Evolutionary conservation across 2,113 vertebrate species (phyloP).

Genomic region (Eulemur rufifrons): DNA sequence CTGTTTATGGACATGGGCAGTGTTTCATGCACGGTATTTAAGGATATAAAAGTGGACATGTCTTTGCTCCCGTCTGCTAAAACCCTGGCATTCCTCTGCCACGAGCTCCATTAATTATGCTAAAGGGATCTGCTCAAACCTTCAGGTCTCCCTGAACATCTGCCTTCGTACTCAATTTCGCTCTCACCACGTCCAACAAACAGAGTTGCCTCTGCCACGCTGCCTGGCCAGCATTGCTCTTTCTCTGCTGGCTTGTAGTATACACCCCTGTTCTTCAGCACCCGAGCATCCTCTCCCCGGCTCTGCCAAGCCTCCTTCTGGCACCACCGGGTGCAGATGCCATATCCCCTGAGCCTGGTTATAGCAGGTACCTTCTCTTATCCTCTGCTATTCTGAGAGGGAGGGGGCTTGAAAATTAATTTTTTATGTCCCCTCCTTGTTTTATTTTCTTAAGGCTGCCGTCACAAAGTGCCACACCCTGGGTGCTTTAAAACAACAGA

Average conservation of each 20-base stretch:
- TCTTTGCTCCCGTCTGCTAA: background rate
- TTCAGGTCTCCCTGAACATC: background rate
- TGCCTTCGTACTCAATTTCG: background rate
- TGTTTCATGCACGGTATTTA: background rate
- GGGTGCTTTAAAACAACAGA: background rate
- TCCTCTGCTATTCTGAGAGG: background rate
- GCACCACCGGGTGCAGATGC: no score
- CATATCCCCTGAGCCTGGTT: background rate
- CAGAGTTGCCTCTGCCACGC: no score
- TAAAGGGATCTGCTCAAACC: background rate
- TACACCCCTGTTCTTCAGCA: background rate
- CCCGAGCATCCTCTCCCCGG: background rate
- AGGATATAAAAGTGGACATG: background rate
- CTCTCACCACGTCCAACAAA: background rate
- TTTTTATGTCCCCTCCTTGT: background rate
- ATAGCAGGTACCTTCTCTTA: background rate
- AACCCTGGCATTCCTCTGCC: no score
- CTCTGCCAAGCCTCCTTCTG: background rate
- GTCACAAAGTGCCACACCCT: background rate
- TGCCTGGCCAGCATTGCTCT: fast-evolving
- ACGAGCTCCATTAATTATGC: fast-evolving
- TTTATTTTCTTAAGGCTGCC: background rate
- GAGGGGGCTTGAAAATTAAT: background rate
- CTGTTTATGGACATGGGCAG: no score
- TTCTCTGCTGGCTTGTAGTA: background rate